Base-by-base conservation (phyloP, 2,888 invertebrate species). In the Dascillus cervinus region DNA sequence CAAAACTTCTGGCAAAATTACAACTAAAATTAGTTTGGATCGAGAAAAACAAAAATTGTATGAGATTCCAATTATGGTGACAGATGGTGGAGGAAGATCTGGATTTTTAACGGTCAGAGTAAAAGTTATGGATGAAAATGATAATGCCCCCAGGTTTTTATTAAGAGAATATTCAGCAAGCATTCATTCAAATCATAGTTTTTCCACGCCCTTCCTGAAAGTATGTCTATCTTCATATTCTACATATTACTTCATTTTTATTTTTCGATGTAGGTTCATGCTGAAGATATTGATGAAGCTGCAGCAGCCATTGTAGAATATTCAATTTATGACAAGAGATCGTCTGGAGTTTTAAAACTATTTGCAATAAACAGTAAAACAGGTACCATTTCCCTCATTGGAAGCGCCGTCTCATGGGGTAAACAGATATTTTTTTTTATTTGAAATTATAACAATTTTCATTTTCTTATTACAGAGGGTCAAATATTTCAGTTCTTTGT, bases 401-500 rank as follows among this genome's bases (percentile, higher is more conserved):
- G 76, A 46, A 72, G 75, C 52, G 76, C 79, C 10, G 59, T 71
- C 9, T 61, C 70, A 12, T 77, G 50, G 47, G 62, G 66, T 65
- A 57, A 55, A 6, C 8, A 17, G 4, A 17, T 17, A 8, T 6
- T 46, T 41, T 26, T 25, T 27, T 20, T 2, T 28, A 3, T 13
- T 19, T 25, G n/a, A n/a, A n/a, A n/a, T 28, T 22, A 26, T 29
- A 17, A 10, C 22, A 29, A 21, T 37, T 28, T 26, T n/a, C n/a
- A 38, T 23, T 26, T 31, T 23, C 39, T 27, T 25, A 26, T 67
- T 67, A 25, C 53, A 82, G 84, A 78, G 58, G 82, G 82, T 36
- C 78, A 83, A 62, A 71, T 81, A 30, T 81, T 89, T 61, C 88
- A 88, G 66, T 84, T 94, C 61, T 91, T 92, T 67, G 82, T 95